These are phyloP conservation scores for Phragmatobia fuliginosa DNA, from an alignment of 2,888 invertebrate species.

Conservation along the genomic window DNA sequence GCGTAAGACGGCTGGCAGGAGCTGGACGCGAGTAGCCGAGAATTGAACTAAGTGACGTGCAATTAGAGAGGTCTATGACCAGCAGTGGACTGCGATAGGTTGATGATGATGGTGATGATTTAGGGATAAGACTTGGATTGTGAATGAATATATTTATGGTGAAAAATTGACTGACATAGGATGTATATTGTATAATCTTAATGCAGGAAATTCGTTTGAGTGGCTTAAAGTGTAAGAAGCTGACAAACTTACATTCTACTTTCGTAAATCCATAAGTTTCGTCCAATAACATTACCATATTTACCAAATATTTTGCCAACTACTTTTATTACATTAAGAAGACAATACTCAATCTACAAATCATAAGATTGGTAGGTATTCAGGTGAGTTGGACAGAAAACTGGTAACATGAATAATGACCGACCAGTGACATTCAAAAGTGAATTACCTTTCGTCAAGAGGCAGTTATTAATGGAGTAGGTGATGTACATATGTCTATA, in stretches of 20 bases:
- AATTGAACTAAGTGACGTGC: no score
- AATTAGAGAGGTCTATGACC: no score
- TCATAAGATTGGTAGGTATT: not conserved
- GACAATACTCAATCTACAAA: not conserved
- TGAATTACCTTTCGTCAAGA: conserved; percentile 9
- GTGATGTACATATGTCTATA: conserved; percentile 26
- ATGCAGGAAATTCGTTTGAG: no score
- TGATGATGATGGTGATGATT: no score
- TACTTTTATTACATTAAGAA: not conserved
- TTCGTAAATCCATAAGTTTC: not conserved
- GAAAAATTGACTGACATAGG: no score
- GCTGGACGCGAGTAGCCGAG: no score
- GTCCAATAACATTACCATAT: not conserved
- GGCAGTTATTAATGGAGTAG: conserved; percentile 15
- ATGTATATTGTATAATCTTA: no score
- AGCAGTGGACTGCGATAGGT: no score
- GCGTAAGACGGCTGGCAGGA: no score
- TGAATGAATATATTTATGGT: no score
- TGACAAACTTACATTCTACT: not conserved
- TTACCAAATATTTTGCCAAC: not conserved
- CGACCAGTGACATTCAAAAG: not conserved
- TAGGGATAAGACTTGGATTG: no score
- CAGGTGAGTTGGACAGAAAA: not conserved
- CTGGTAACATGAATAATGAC: not conserved
- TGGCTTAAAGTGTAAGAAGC: no score